Evolutionary conservation across 2,113 vertebrate species (phyloP), one percentile per base, ranked within the genome.

Genomic region (Anseranas semipalmata): DNA sequence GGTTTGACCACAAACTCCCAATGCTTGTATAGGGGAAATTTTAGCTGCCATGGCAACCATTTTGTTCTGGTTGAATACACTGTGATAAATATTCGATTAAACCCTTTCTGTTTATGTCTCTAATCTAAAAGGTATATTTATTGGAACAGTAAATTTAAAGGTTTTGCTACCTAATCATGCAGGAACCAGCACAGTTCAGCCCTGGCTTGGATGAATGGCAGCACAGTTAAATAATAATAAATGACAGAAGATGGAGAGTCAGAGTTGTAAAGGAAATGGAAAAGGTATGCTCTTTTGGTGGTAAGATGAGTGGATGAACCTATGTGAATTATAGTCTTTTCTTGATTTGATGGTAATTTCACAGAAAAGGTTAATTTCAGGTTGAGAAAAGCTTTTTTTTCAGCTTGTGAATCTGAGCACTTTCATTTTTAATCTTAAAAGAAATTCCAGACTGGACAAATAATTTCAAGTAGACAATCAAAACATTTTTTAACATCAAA

Each of bases 11-110:
- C 67, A 86, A 86, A 45, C 32, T 84, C 53, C 33, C 50, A 79
- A 15, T 27, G 33, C 56, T 60, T 2, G 0, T 32, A 41, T 19
- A 67, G 68, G 60, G n/a, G 41, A 90, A 77, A 74, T 90, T 66
- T 85, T 55, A 62, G 90, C 76, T 95, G 52, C 83, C 76, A 89
- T 90, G 72, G 80, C 41, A 96, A 96, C 90, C 19, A 5, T 66
- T 73, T 89, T 85, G 81, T 94, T 60, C 79, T 90, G 56, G 16
- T 90, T 95, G 83, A 63, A 50, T 80, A 73, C 50, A 63, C 63
- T 74, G 63, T 70, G 63, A 80, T 92, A 93, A 96, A 71, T 80
- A 90, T 66, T 93, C 1, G 0, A 80, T 90, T 70, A 95, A 92
- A 70, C 13, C 15, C 28, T 77, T 93, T 94, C 76, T 77, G 79